phyloP scores from a whole-genome alignment of 2,113 vertebrate genomes.

The Serilophus lunatus region DNA sequence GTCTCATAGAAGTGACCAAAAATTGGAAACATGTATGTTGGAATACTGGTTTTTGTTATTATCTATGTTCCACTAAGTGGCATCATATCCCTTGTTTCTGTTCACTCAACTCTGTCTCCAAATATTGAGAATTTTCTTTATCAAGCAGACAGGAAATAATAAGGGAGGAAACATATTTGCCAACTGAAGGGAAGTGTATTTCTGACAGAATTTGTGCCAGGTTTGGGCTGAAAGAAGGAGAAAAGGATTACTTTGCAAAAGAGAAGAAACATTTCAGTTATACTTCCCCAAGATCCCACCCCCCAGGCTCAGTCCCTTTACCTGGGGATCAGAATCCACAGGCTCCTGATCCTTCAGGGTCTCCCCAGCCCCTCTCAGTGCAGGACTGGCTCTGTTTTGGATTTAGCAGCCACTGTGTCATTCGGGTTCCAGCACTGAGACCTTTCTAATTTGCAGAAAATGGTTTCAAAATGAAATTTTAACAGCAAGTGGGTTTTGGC shows the following conservation, averaged over 20 bases:
- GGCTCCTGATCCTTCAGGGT: not conserved
- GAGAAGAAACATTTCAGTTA: not conserved
- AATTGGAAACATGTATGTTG: not conserved
- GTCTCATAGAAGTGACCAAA: not conserved
- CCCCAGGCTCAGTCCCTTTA: accelerated
- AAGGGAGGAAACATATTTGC: not conserved
- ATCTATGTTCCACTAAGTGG: constrained; percentile 55
- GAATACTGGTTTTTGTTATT: not conserved
- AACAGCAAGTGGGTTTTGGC: not conserved
- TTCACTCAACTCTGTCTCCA: not conserved
- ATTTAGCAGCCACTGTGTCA: not conserved
- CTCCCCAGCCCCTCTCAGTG: accelerated
- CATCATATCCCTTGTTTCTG: constrained; percentile 56
- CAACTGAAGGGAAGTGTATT: not conserved
- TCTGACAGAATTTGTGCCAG: not conserved
- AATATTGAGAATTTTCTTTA: not conserved
- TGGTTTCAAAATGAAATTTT: not conserved
- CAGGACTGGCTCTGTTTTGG: not conserved
- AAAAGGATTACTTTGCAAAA: not conserved
- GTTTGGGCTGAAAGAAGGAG: not conserved
- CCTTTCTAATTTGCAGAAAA: not conserved
- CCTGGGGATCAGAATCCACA: not conserved
- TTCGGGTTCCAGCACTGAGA: not conserved
- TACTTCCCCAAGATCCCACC: not conserved
- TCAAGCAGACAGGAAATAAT: not conserved